Base-by-base conservation (phyloP, 2,888 invertebrate genomes). In the Theretra japonica region DNA sequence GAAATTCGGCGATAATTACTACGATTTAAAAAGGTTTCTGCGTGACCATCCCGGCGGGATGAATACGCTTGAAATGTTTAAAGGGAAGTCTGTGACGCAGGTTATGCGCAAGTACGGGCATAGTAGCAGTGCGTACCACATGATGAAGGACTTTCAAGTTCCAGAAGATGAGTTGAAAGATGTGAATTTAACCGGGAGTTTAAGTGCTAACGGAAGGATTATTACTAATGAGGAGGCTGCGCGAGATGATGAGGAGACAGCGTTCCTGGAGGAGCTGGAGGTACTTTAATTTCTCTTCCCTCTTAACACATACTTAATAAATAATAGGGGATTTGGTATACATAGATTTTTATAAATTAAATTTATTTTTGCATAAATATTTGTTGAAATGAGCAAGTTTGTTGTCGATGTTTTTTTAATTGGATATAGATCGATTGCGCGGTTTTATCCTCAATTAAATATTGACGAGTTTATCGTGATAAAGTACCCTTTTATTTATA, bases 21-120 rank as follows among this genome's bases (percentile, higher is more conserved):
- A 97, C 88, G 96, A 97, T 83, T 91, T 97, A 71, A 90, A 95
- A 68, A 87, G 92, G 53, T 97, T 97, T 82, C 80, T 97, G 70
- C 95, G 94, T 70, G 96, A 97, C 79, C 97, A 97, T 86, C 97
- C 97, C 0, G 97, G 97, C 0, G 97, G 97, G 0, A 86, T 95
- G 0, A 96, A 96, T 79, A 96, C 96, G 1, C 87, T 97, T 0
- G 90, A 94, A 77, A 87, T 88, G n/a, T 96, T 93, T 77, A 89
- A 93, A 80, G 95, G 95, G 5, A 95, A 93, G 80, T 95, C 95
- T 70, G 88, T 96, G 50, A 86, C 92, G 25, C 86, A 91, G 23
- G 95, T 94, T 19, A 95, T 96, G 95, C 79, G 85, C 65, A 89
- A 94, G 25, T 95, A 94, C 53, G 92, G 95, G 15, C 96, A 97